A percentile compares a stretch with the other conserved stretches of the same genome.
phyloP scores from a whole-genome alignment of 2,113 vertebrate genomes.

The Zosterops japonicus region DNA sequence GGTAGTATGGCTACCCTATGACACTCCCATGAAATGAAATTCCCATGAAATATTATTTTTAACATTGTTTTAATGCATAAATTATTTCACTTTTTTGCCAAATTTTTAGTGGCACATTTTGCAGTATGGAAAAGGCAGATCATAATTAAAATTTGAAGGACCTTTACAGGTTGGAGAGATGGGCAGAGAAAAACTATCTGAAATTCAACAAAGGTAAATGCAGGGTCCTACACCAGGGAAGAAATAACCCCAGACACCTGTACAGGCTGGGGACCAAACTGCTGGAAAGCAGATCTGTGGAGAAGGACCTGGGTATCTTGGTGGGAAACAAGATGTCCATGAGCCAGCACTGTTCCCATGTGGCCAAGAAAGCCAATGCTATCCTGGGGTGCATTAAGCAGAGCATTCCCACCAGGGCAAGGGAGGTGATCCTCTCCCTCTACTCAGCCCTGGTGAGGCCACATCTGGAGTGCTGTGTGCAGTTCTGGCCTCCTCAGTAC shows the following conservation, averaged over 20 bases:
- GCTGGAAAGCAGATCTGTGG: background rate
- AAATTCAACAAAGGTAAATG: background rate
- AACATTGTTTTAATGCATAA: background rate
- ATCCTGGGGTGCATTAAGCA: background rate
- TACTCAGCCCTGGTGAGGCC: background rate
- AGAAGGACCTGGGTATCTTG: background rate
- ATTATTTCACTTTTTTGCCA: background rate
- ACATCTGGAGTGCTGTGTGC: background rate
- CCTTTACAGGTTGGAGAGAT: background rate
- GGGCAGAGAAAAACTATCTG: background rate
- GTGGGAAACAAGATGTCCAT: background rate
- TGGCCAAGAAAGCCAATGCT: background rate
- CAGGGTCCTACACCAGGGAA: background rate
- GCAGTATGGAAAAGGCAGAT: background rate
- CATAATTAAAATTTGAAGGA: background rate
- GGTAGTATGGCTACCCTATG: background rate
- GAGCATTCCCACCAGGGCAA: background rate
- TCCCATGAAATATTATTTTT: background rate
- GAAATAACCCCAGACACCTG: background rate
- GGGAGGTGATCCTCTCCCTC: background rate
- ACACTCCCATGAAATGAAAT: rapidly evolving
- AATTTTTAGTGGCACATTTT: background rate
- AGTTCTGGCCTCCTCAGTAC: background rate
- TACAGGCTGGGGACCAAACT: background rate
- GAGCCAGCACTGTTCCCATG: background rate